Conservation (phyloP, 1,140 invertebrate species). For the Sesamia nonagrioides region DNA sequence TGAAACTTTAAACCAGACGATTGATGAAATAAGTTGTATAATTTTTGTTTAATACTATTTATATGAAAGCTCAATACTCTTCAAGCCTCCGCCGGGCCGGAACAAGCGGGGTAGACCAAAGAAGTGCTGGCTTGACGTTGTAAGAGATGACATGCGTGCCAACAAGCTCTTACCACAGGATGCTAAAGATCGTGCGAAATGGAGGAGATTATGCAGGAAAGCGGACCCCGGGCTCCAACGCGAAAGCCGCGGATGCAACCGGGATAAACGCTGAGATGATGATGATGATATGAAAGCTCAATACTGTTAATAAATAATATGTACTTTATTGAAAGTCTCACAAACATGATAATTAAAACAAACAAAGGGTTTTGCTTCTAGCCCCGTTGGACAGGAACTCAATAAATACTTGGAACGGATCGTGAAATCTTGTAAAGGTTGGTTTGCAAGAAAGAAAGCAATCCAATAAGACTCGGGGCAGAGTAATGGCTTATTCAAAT, state of each 20-base stretch:
- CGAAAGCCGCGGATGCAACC: too few species aligned
- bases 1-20: slow-evolving; percentile 5
- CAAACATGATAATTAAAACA: slow-evolving; percentile 18
- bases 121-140: too few species aligned
- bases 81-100: too few species aligned
- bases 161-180: too few species aligned
- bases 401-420: slow-evolving; percentile 49
- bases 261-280: too few species aligned
- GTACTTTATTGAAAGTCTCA: neutral
- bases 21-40: slow-evolving; percentile 16
- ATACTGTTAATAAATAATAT: neutral
- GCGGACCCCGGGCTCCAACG: too few species aligned
- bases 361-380: neutral
- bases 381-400: slow-evolving; percentile 41
- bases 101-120: too few species aligned
- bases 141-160: too few species aligned
- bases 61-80: slow-evolving; percentile 7
- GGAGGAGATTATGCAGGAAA: too few species aligned
- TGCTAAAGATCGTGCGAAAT: too few species aligned
- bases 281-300: too few species aligned
- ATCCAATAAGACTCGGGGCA: slow-evolving; percentile 43
- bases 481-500: slow-evolving; percentile 83
- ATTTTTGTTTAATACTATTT: neutral
- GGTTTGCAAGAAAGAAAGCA: slow-evolving; percentile 51
- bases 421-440: slow-evolving; percentile 52